Conservation (phyloP, 1,140 invertebrate species). For the Atopsyche davidsoni region DNA sequence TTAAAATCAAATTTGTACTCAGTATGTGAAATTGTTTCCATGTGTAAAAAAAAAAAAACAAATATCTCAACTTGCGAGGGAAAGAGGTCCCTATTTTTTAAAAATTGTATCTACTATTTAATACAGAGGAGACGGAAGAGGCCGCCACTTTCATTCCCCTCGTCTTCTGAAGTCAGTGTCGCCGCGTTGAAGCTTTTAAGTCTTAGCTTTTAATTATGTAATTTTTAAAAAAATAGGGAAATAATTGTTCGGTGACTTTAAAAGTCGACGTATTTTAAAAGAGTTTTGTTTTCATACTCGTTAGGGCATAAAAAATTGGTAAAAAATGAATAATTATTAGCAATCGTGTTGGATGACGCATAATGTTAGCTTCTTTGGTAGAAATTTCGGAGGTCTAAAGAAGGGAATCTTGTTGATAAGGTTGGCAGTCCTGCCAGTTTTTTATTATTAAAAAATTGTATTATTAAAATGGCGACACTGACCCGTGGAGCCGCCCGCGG, state of each 20-base stretch:
- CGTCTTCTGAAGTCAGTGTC: constrained; percentile 15
- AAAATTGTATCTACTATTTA: too few species aligned
- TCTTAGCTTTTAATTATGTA: constrained; percentile 10
- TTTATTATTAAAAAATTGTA: constrained; percentile 12
- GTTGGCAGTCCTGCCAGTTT: constrained; percentile 10
- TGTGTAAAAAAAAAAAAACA: too few species aligned
- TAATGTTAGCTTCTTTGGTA: constrained; percentile 11
- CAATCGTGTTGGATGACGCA: constrained; percentile 6
- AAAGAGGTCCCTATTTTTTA: too few species aligned
- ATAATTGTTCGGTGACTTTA: constrained; percentile 14
- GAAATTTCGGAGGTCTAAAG: constrained; percentile 14
- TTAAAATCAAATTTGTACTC: too few species aligned
- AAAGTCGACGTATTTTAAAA: constrained; percentile 10
- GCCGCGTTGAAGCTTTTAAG: constrained; percentile 7
- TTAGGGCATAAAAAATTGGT: constrained; percentile 18
- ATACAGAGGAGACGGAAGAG: too few species aligned
- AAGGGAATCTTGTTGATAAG: constrained; percentile 7
- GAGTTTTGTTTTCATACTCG: constrained; percentile 3
- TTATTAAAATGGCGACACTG: constrained; percentile 15
- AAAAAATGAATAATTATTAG: constrained; percentile 3
- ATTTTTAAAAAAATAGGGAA: constrained; percentile 4
- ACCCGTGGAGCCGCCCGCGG: neutral
- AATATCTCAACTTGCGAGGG: too few species aligned
- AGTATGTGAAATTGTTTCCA: too few species aligned
- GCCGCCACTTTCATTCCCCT: neutral